Percentiles rank a stretch among this genome's conserved stretches.
Conservation (phyloP, 2,888 invertebrate genomes). For the Nomada flava region DNA sequence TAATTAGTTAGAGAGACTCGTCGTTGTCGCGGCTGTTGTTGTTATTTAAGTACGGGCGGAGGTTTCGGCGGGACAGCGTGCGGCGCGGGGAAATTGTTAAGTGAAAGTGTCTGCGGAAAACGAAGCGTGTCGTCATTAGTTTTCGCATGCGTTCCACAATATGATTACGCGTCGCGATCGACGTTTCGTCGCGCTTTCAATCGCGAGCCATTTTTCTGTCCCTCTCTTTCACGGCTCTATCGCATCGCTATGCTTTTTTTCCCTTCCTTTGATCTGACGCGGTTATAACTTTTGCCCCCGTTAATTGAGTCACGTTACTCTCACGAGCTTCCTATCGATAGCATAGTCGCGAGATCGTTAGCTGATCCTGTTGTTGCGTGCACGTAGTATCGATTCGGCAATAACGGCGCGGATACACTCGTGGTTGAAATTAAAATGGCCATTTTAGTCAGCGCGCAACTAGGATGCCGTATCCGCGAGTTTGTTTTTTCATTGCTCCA, state of each 20-base stretch:
- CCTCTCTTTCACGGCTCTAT: background rate
- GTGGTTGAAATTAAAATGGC: constrained; percentile 20
- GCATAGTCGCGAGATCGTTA: constrained; percentile 29
- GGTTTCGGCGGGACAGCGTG: background rate
- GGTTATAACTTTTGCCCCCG: constrained; percentile 25
- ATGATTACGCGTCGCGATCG: background rate
- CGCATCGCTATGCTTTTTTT: background rate
- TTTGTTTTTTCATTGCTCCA: background rate
- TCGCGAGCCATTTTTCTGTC: background rate
- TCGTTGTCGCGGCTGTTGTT: background rate
- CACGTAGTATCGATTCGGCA: constrained; percentile 13
- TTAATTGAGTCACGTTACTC: constrained; percentile 49
- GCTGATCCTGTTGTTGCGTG: constrained; percentile 25
- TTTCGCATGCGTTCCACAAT: background rate
- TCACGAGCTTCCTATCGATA: background rate
- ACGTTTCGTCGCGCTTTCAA: background rate
- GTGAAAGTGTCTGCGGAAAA: constrained; percentile 14
- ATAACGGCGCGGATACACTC: constrained; percentile 5
- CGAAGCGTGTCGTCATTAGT: constrained; percentile 16
- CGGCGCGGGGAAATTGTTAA: background rate
- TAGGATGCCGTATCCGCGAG: background rate
- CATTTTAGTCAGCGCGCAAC: background rate
- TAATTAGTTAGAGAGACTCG: constrained; percentile 27
- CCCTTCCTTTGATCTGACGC: background rate
- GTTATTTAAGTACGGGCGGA: background rate